Evolutionary conservation across 2,797 vertebrate species (phyloP), one percentile per base, ranked within the genome.

Genomic region (Lates japonicus): DNA sequence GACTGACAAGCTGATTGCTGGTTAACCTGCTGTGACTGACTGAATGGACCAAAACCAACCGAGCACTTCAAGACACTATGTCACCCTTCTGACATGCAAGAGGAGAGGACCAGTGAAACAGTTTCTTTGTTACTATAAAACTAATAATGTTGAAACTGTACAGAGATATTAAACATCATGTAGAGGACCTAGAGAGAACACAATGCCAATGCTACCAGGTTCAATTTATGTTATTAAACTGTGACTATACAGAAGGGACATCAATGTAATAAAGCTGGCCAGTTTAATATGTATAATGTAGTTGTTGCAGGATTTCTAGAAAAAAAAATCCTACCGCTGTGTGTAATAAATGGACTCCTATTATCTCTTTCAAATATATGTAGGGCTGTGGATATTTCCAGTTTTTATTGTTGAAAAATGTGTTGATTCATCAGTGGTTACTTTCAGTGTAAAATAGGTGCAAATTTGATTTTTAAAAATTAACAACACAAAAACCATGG

Each of bases 1-100:
- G 82, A 83, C 55, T 85, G 78, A 88, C 67, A 70, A 78, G 70
- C 41, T 87, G 84, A 86, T 81, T 79, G 75, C 77, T 80, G 80
- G 75, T 82, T 86, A 86, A 87, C 82, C 86, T 85, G 77, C 83
- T 87, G 85, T 82, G 85, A 87, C 72, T 65, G 54, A 89, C 59
- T 49, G 60, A 82, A 63, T 70, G 52, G 69, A 72, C 66, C 54
- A 52, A 81, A 82, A 71, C 69, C 74, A 67, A 76, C 48, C 70
- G 42, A 76, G 58, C 25, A 7, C 73, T 71, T 65, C 39, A n/a
- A 22, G 31, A 70, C 31, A 63, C 44, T 20, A 72, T 11, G 19
- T 68, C 39, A 59, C 46, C 52, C 41, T 35, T 48, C 35, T 44
- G 16, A 74, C 29, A 52, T 16, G 16, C 7, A 73, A 33, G 44